Conservation (phyloP, 2,888 invertebrate species). For the Ophonus ardosiacus region DNA sequence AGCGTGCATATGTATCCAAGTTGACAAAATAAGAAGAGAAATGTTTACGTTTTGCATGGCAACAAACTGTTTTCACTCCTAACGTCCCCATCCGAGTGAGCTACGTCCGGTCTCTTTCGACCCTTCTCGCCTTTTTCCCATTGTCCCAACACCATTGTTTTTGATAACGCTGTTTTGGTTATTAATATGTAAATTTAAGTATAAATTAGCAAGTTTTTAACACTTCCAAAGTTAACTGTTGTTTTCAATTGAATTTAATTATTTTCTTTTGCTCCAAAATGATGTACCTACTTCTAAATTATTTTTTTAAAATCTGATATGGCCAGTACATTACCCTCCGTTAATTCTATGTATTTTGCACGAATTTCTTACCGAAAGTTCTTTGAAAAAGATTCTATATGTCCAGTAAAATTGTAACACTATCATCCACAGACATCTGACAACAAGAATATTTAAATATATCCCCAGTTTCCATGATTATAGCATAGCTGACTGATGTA, state of each 20-base stretch:
- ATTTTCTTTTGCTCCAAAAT: conserved; percentile 14
- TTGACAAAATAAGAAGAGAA: conserved; percentile 44
- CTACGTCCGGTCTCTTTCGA: not conserved
- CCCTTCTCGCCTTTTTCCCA: not conserved
- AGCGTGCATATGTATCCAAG: conserved; percentile 5
- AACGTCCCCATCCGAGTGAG: conserved; percentile 33
- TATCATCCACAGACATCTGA: too few species aligned
- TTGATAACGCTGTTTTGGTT: conserved; percentile 53
- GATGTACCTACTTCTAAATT: too few species aligned
- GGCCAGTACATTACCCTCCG: not conserved
- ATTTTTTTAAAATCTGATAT: not conserved
- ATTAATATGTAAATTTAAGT: conserved; percentile 60
- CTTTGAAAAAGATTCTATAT: too few species aligned
- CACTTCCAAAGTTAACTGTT: conserved; percentile 32
- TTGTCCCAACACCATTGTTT: conserved; percentile 51
- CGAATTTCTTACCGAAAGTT: too few species aligned
- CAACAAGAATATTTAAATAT: too few species aligned
- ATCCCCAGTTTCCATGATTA: too few species aligned
- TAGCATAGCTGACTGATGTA: too few species aligned
- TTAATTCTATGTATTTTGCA: too few species aligned
- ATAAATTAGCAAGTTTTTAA: conserved; percentile 54
- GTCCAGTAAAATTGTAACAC: too few species aligned
- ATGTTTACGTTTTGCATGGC: conserved; percentile 2
- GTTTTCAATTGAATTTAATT: conserved; percentile 38
- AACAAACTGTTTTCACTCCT: not conserved